These are phyloP conservation scores for Sebastes matsubarae DNA, from an alignment of 2,797 vertebrate species.

Conservation along the genomic window DNA sequence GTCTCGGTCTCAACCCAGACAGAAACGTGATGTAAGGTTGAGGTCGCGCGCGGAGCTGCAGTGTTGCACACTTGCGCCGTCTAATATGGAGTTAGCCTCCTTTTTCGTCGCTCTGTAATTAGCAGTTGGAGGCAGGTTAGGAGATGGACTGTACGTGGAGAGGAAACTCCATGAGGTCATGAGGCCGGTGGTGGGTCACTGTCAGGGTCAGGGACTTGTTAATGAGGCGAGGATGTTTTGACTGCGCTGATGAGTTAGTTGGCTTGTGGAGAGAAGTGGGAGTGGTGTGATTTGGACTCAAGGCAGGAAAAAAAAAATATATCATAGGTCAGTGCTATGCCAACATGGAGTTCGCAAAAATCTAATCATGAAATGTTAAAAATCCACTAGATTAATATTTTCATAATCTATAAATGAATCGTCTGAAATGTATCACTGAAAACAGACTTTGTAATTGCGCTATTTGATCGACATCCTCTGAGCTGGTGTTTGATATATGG, in stretches of 20 bases:
- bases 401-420: neutral
- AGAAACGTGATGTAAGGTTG: conserved; percentile 81
- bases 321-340: neutral
- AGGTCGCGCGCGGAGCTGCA: conserved; percentile 41
- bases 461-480: neutral
- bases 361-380: neutral
- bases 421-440: neutral
- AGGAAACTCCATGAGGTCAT: conserved; percentile 59
- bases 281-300: neutral
- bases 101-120: conserved; percentile 69
- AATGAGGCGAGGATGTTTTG: conserved; percentile 42
- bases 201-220: conserved; percentile 46
- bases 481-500: conserved; percentile 27
- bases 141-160: conserved; percentile 9
- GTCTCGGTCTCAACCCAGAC: conserved; percentile 51
- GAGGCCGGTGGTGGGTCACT: conserved; percentile 18
- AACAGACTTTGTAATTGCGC: neutral
- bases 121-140: conserved; percentile 4
- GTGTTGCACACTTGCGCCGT: conserved; percentile 28
- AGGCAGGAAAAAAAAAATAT: neutral
- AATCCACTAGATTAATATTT: neutral
- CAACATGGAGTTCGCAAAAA: neutral
- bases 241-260: conserved; percentile 12
- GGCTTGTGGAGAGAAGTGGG: neutral
- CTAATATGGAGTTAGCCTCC: conserved; percentile 87